Evolutionary conservation across 2,113 vertebrate species (phyloP), one percentile per base, ranked within the genome.

Genomic region (Apodemus sylvaticus): DNA sequence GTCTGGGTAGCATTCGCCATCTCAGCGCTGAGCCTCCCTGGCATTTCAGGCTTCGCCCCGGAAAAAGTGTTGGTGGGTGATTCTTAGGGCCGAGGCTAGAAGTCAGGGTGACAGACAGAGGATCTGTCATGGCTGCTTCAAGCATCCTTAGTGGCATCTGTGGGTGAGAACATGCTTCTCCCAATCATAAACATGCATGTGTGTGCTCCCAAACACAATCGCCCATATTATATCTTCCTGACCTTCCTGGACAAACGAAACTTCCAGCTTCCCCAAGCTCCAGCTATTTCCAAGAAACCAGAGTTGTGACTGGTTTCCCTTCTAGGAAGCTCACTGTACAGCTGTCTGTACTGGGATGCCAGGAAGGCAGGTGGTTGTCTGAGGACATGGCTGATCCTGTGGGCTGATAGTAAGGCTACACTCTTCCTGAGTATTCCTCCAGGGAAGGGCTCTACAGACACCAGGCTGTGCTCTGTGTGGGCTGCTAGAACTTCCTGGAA

Each of bases 231-330:
- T 48, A 13, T 4, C 81, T 22, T 82, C 42, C 51, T 48, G 87
- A 64, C 19, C 91, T 91, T 22, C 60, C 42, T 51, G 42, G 26
- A 79, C 31, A 71, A 58, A 71, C 8, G 19, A 5, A 19, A 81
- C 58, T 19, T 19, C 64, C 86, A 55, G 62, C 62, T 71, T 45
- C 34, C 36, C 34, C 55, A 79, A 62, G 51, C 19, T 3, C 26
- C 48, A 81, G 66, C 12, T 34, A 22, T 62, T 86, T 91, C 86
- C 82, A 94, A 81, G 71, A 82, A 91, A 17, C 87, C 62, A 64
- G 82, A 89, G 82, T 14, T 1, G 76, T n/a, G 82, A 42, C 70
- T 58, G n/a, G 29, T 62, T n/a, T 95, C 5, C 10, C 8, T 31
- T 90, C 62, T 42, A 29, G 70, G 68, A 89, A 85, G n/a, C 10